Evolutionary conservation across 2,113 vertebrate genomes (phyloP).

Genomic region (Porphyrio hochstetteri): DNA sequence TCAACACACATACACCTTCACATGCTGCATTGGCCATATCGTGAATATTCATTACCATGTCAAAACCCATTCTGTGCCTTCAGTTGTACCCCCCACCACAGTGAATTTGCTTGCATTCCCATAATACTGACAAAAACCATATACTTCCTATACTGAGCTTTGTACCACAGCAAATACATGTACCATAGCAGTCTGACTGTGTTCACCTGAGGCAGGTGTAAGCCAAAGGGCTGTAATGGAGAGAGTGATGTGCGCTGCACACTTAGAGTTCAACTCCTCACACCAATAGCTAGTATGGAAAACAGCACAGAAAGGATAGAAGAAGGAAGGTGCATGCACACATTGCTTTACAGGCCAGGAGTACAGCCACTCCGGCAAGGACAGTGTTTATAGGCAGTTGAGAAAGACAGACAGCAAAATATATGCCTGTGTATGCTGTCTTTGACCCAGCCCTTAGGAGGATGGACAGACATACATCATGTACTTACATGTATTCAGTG

Average conservation of each 20-base stretch:
- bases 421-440: background rate
- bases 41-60: background rate
- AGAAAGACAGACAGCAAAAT: background rate
- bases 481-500: background rate
- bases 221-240: background rate
- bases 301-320: background rate
- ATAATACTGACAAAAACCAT: background rate
- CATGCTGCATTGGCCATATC: background rate
- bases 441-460: background rate
- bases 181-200: too few relatives aligned
- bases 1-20: background rate
- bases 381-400: background rate
- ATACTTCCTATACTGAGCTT: background rate
- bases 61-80: background rate
- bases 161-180: background rate
- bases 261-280: background rate
- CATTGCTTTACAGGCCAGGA: background rate
- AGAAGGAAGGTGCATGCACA: background rate
- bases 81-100: background rate
- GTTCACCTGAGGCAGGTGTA: background rate
- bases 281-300: background rate
- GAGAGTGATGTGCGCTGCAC: too few relatives aligned
- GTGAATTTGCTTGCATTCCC: background rate
- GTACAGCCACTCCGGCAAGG: background rate
- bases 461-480: background rate